Percentiles rank a stretch among this genome's conserved stretches.
Evolutionary conservation across 2,113 vertebrate genomes (phyloP).

Genomic region (Nothocercus julius): DNA sequence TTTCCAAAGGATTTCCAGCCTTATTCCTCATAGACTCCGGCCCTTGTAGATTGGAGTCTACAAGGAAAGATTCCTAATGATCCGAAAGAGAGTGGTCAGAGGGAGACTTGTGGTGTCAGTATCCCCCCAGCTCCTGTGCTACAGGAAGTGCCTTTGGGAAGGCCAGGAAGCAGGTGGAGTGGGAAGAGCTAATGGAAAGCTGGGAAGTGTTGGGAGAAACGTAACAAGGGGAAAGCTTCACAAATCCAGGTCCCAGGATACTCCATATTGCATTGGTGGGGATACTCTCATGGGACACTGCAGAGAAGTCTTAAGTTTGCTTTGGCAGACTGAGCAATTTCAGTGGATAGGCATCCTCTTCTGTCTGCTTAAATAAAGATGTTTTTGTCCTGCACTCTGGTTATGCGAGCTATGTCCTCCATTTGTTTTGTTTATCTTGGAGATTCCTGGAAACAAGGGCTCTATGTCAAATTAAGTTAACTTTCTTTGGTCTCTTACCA

Average conservation of each 20-base stretch:
- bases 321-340: neutral
- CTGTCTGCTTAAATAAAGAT: neutral
- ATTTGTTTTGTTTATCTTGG: neutral
- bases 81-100: conserved; percentile 20
- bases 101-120: neutral
- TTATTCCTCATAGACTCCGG: neutral
- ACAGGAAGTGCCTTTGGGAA: conserved; percentile 50
- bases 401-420: neutral
- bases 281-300: neutral
- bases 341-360: neutral
- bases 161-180: conserved; percentile 34
- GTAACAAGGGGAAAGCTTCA: neutral
- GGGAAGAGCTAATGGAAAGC: neutral
- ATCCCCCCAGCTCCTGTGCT: conserved; percentile 28
- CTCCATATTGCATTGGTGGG: neutral
- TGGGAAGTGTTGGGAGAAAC: neutral
- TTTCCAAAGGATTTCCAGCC: neutral
- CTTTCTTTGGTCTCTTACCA: neutral
- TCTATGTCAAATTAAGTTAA: neutral
- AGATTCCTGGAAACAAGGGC: neutral
- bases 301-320: neutral
- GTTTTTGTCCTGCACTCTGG: neutral
- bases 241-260: neutral
- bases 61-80: conserved; percentile 23
- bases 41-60: neutral